These are phyloP conservation scores for Plecturocebus donacophilus DNA, from an alignment of 2,113 vertebrate species.

Conservation along the genomic window DNA sequence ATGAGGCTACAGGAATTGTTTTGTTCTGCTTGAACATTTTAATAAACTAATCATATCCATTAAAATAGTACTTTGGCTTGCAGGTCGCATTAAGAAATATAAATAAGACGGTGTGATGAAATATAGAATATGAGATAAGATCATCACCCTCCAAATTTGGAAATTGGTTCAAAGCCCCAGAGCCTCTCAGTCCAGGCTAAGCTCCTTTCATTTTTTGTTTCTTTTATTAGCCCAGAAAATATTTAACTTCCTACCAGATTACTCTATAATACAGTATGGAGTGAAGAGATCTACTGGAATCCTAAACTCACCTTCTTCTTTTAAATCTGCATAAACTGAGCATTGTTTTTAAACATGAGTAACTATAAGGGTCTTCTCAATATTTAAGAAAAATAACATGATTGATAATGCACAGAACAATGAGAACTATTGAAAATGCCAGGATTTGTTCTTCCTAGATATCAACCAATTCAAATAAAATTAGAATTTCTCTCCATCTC, in stretches of 20 bases:
- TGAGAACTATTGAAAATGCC: background rate
- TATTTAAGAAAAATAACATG: background rate
- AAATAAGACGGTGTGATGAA: background rate
- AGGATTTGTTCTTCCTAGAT: background rate
- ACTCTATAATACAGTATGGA: background rate
- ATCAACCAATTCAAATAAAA: background rate
- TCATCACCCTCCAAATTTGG: background rate
- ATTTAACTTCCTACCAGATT: background rate
- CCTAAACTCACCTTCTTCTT: background rate
- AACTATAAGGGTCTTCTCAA: background rate
- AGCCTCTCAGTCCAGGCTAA: background rate
- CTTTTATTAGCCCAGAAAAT: background rate
- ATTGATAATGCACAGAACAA: background rate
- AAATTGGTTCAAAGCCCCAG: background rate
- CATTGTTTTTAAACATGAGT: background rate
- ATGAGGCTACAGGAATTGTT: background rate
- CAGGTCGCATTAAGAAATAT: background rate
- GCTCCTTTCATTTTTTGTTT: fast-evolving
- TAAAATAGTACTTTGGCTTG: background rate
- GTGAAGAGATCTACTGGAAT: background rate
- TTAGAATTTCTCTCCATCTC: background rate
- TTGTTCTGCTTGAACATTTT: background rate
- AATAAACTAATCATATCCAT: background rate
- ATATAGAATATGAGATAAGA: background rate
- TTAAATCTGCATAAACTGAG: background rate